Evolutionary conservation across 2,797 vertebrate genomes (phyloP).

Genomic region (Clarias platycephalus): DNA sequence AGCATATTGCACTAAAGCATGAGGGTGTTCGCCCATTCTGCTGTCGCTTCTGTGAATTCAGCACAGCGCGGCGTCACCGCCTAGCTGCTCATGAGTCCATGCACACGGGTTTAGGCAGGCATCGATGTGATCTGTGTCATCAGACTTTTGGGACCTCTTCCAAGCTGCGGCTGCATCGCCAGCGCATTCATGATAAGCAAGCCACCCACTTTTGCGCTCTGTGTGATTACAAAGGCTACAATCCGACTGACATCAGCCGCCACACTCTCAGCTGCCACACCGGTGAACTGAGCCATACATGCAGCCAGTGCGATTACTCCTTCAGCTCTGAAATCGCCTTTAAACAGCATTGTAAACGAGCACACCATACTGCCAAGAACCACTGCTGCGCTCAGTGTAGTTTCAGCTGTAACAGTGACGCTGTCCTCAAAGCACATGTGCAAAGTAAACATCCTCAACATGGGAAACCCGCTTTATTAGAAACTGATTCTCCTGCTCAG

Average conservation of each 20-base stretch:
- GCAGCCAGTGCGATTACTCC: conserved; percentile 79
- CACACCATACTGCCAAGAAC: conserved; percentile 71
- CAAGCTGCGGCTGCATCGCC: conserved; percentile 86
- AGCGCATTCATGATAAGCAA: conserved; percentile 85
- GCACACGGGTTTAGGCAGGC: conserved; percentile 88
- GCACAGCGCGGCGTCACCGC: conserved; percentile 85
- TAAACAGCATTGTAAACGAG: conserved; percentile 85
- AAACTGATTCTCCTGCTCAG: conserved; percentile 68
- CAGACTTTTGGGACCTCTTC: conserved; percentile 89
- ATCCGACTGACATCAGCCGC: conserved; percentile 85
- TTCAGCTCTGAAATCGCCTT: conserved; percentile 89
- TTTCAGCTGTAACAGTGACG: conserved; percentile 76
- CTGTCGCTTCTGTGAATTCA: conserved; percentile 86
- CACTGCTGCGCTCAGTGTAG: conserved; percentile 72
- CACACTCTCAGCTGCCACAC: conserved; percentile 88
- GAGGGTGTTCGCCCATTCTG: conserved; percentile 78
- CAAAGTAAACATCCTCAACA: conserved; percentile 78
- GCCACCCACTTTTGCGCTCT: conserved; percentile 86
- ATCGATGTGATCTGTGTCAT: conserved; percentile 78
- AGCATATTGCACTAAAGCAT: conserved; percentile 83
- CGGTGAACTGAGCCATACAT: conserved; percentile 77
- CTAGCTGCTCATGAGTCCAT: conserved; percentile 89
- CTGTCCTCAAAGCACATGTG: conserved; percentile 77
- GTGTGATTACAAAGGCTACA: conserved; percentile 90
- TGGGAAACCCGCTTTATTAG: conserved; percentile 76